A percentile compares a stretch with the other conserved stretches of the same genome.
Evolutionary conservation across 2,113 vertebrate genomes (phyloP).

Genomic region (Pseudonaja textilis): DNA sequence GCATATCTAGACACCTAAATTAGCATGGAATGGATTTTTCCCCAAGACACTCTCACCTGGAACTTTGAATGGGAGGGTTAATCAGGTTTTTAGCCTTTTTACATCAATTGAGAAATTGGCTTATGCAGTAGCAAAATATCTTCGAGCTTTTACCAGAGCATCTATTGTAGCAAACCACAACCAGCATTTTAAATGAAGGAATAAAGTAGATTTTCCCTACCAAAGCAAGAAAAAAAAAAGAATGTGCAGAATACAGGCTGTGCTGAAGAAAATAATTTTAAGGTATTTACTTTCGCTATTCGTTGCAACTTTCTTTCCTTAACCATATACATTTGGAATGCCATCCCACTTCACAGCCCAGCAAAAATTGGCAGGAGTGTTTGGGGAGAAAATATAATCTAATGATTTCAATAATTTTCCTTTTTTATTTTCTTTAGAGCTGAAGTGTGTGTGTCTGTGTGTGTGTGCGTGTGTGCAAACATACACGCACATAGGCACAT

Average conservation of each 20-base stretch:
- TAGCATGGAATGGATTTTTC: background rate
- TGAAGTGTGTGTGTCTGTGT: background rate
- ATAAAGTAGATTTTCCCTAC: background rate
- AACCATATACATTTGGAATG: background rate
- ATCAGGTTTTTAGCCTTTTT: background rate
- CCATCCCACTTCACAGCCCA: background rate
- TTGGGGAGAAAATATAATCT: background rate
- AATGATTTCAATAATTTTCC: background rate
- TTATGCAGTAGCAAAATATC: background rate
- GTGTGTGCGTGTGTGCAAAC: too few species aligned
- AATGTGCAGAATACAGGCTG: background rate
- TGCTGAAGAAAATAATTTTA: background rate
- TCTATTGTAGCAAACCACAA: background rate
- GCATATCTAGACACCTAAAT: background rate
- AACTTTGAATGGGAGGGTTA: constrained; percentile 13
- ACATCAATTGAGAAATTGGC: background rate
- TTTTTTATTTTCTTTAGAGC: background rate
- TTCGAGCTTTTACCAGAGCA: background rate
- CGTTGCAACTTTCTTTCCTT: background rate
- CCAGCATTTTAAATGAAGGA: background rate
- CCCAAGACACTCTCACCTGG: background rate
- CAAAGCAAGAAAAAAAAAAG: background rate
- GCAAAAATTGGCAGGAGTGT: background rate
- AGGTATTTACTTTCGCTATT: background rate
- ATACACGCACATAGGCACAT: background rate